A percentile compares a stretch with the other conserved stretches of the same genome.
phyloP scores from a whole-genome alignment of 2,113 vertebrate species.

The Leucopsar rothschildi region DNA sequence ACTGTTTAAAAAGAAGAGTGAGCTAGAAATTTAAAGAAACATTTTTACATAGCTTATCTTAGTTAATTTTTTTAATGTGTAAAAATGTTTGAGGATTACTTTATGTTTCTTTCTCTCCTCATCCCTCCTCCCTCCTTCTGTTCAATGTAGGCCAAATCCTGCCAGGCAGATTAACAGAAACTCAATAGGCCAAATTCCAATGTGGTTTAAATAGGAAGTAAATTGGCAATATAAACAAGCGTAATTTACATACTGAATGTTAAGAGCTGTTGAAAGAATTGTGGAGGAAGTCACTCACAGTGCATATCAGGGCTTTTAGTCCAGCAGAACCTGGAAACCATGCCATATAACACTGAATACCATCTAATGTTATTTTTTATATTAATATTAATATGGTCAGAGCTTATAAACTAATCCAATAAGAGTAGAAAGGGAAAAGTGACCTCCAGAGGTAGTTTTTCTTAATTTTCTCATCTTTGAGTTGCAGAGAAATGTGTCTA shows the following conservation, averaged over 20 bases:
- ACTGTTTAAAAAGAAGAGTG: neutral
- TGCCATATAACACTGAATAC: neutral
- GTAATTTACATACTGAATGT: conserved; percentile 3
- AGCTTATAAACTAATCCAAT: neutral
- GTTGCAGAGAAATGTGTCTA: neutral
- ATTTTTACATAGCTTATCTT: neutral
- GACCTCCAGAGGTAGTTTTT: neutral
- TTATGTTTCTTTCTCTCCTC: neutral
- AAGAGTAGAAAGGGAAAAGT: neutral
- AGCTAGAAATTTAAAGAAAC: neutral
- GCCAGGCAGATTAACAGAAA: conserved; percentile 23
- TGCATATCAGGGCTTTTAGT: neutral
- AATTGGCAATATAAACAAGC: conserved; percentile 42
- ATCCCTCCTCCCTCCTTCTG: neutral
- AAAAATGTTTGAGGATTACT: neutral
- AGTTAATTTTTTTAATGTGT: neutral
- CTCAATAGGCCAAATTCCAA: conserved; percentile 41
- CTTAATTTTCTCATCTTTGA: neutral
- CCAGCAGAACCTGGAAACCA: conserved; percentile 3
- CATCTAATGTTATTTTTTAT: neutral
- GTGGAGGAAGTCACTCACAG: neutral
- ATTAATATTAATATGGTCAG: conserved; percentile 14
- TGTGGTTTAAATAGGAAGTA: conserved; percentile 33
- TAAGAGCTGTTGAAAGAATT: conserved; percentile 1
- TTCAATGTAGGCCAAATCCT: neutral